phyloP scores from a whole-genome alignment of 2,888 invertebrate species.

The Pandemis heparana region DNA sequence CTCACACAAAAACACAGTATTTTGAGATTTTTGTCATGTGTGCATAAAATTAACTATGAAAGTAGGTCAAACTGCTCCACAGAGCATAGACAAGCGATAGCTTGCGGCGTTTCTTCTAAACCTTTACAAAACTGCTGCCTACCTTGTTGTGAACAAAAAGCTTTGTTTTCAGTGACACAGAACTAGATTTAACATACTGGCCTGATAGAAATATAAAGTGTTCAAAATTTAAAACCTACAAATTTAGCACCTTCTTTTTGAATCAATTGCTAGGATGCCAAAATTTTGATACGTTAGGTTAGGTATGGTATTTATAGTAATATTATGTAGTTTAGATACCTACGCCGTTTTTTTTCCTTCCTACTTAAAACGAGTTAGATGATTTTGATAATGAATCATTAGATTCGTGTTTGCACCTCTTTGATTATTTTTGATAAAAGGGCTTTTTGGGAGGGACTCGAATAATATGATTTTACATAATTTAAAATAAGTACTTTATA shows the following conservation, averaged over 20 bases:
- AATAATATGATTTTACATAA: too few relatives aligned
- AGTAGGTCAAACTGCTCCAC: conserved; percentile 27
- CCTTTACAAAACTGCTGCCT: conserved; percentile 22
- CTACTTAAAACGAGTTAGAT: too few relatives aligned
- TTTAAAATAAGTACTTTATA: too few relatives aligned
- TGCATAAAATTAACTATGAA: conserved; percentile 24
- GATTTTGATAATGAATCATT: too few relatives aligned
- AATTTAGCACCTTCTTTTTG: background rate
- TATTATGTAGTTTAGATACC: too few relatives aligned
- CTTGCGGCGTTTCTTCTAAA: conserved; percentile 31
- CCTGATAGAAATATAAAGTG: background rate
- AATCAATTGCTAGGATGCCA: too few relatives aligned
- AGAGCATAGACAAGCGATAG: conserved; percentile 35
- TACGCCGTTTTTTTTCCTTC: too few relatives aligned
- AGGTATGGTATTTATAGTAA: too few relatives aligned
- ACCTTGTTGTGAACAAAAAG: background rate
- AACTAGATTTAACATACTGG: conserved; percentile 14
- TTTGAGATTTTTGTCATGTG: background rate
- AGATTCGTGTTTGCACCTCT: too few relatives aligned
- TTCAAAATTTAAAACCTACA: background rate
- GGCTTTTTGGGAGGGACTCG: too few relatives aligned
- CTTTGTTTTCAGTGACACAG: conserved; percentile 22
- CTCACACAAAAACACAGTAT: background rate
- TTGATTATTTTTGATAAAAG: too few relatives aligned
- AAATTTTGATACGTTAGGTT: too few relatives aligned